A percentile compares a stretch with the other conserved stretches of the same genome.
Conservation (phyloP, 2,113 vertebrate genomes). For the Nothocercus julius region DNA sequence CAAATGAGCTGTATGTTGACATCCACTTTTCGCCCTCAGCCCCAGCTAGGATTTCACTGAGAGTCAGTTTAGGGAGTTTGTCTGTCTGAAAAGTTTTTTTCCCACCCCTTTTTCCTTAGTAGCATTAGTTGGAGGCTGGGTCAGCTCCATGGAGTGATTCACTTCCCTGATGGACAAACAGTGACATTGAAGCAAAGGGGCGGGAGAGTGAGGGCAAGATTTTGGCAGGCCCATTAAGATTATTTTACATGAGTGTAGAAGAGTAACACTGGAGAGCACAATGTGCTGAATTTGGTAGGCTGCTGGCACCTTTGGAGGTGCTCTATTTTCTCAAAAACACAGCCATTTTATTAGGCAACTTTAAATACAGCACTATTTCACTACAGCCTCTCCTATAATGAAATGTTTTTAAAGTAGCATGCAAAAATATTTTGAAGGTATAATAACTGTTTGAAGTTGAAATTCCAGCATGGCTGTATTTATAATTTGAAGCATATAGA, state of each 20-base stretch:
- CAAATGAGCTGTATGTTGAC: neutral
- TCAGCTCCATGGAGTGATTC: neutral
- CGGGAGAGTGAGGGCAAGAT: neutral
- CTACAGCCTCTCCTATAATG: neutral
- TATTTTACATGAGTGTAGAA: neutral
- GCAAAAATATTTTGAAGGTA: neutral
- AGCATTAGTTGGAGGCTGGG: neutral
- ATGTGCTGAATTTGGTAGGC: neutral
- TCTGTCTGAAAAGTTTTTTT: neutral
- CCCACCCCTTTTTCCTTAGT: neutral
- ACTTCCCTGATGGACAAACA: neutral
- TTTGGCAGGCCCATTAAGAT: neutral
- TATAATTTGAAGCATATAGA: neutral
- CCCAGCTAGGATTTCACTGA: neutral
- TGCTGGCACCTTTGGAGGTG: neutral
- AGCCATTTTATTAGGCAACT: neutral
- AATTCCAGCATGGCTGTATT: neutral
- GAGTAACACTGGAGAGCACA: neutral
- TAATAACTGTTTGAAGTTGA: neutral
- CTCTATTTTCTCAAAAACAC: neutral
- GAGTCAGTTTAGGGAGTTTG: neutral
- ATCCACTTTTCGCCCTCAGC: neutral
- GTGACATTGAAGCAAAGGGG: neutral
- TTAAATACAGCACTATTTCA: neutral
- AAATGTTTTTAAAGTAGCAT: neutral